A percentile compares a stretch with the other conserved stretches of the same genome.
Evolutionary conservation across 2,797 vertebrate genomes (phyloP).

Genomic region (Eleutherodactylus coqui): DNA sequence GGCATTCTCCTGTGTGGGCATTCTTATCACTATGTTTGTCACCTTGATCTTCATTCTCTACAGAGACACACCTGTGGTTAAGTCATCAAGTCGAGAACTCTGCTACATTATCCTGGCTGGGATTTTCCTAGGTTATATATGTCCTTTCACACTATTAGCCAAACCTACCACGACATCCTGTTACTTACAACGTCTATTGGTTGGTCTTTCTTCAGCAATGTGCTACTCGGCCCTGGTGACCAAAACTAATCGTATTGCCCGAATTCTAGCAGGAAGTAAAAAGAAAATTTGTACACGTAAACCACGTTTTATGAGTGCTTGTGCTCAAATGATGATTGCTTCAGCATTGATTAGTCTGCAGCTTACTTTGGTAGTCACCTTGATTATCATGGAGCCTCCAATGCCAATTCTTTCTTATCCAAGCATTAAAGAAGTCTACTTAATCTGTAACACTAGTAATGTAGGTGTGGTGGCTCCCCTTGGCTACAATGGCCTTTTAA

Average conservation of each 20-base stretch:
- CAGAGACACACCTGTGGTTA: conserved; percentile 97
- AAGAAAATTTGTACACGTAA: conserved; percentile 99
- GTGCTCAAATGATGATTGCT: conserved; percentile 96
- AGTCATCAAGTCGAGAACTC: conserved; percentile 96
- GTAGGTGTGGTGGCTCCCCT: conserved; percentile 93
- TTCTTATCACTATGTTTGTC: conserved; percentile 96
- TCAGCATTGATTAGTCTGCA: conserved; percentile 93
- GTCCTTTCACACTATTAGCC: conserved; percentile 95
- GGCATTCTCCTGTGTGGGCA: conserved; percentile 94
- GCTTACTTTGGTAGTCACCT: conserved; percentile 88
- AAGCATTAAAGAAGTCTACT: conserved; percentile 94
- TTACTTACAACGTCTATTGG: conserved; percentile 95
- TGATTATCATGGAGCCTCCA: conserved; percentile 96
- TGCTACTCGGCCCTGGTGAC: conserved; percentile 97
- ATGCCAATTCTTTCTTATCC: conserved; percentile 94
- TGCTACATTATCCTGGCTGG: conserved; percentile 97
- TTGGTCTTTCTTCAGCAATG: conserved; percentile 97
- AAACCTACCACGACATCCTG: conserved; percentile 91
- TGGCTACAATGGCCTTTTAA: conserved; percentile 97
- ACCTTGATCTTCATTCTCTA: conserved; percentile 98
- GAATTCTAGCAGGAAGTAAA: conserved; percentile 97
- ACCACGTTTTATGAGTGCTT: conserved; percentile 97
- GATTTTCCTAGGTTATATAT: conserved; percentile 96
- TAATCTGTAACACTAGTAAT: conserved; percentile 99
- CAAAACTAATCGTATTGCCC: conserved; percentile 98